Evolutionary conservation across 2,113 vertebrate species (phyloP).

Genomic region (Connochaetes taurinus): DNA sequence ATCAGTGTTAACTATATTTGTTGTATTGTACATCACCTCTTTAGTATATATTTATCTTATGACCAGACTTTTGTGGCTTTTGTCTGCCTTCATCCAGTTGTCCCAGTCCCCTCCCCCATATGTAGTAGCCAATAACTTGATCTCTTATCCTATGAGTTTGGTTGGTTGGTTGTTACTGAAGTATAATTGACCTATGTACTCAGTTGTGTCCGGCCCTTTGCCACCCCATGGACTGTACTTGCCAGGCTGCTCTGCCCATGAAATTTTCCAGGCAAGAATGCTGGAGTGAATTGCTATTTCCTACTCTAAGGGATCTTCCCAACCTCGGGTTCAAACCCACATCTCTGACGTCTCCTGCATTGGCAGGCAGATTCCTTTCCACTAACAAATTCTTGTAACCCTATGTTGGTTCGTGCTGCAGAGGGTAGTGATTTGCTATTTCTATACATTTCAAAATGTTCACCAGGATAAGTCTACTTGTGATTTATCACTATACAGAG

Average conservation of each 20-base stretch:
- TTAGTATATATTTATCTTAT: background rate
- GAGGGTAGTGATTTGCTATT: background rate
- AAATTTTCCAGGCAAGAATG: too few relatives aligned
- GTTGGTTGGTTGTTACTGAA: background rate
- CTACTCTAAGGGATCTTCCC: too few relatives aligned
- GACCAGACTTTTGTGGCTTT: background rate
- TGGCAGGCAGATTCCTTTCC: too few relatives aligned
- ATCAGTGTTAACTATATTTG: background rate
- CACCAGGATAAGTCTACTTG: background rate
- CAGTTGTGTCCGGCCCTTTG: background rate
- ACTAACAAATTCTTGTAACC: background rate
- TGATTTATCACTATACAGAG: background rate
- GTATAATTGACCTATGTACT: background rate
- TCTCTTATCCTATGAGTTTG: background rate
- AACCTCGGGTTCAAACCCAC: too few relatives aligned
- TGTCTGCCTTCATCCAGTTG: background rate
- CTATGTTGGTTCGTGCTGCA: background rate
- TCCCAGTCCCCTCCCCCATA: background rate
- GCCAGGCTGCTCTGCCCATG: too few relatives aligned
- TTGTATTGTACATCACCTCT: background rate
- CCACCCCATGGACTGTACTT: background rate
- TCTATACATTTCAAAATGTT: background rate
- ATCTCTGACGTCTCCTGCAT: too few relatives aligned
- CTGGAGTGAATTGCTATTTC: too few relatives aligned
- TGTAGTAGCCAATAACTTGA: background rate